Base-by-base conservation (phyloP, 2,888 invertebrate genomes). In the Ichneumon xanthorius region DNA sequence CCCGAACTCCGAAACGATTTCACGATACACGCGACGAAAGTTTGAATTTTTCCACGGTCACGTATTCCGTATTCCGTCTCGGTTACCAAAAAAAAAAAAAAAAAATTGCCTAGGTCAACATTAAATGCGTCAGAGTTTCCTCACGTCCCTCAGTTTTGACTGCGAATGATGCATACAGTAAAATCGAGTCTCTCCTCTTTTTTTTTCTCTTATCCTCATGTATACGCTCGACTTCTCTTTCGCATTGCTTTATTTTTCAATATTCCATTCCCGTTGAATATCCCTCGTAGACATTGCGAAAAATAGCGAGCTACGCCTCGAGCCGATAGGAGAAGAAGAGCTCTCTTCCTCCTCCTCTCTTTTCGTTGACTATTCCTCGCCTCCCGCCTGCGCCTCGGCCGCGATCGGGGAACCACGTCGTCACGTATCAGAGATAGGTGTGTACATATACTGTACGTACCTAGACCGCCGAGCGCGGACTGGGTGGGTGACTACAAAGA, bases 401-500 rank as follows among this genome's bases (percentile, higher is more conserved):
- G 58, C 58, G 22, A 58, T 58, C 63, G 48, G 86, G 83, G 87
- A 68, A 87, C 87, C 86, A 86, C 88, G 89, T 90, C 89, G 89
- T 89, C 89, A 90, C 91, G 92, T 92, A 92, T 92, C 88, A 88
- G 79, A 85, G 86, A 86, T 88, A 80, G 85, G 71, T 87, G 84
- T 80, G 85, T 53, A 19, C 55, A 33, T 45, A 33, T 65, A 55
- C 40, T 70, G 37, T 55, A 55, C 40, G 48, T 63, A 63, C 55
- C 19, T 70, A 70, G 82, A 72, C 53, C 45, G 72, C 63, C 19
- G 65, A 65, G 77, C 82, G 76, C 80, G 85, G 67, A 89, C 89
- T 91, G 92, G 91, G 92, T 92, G 92, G 92, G 90, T 92, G 92
- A 91, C 91, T 92, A 92, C 92, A 92, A 93, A 93, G 92, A 92